Evolutionary conservation across 2,797 vertebrate species (phyloP).

Genomic region (Chromobotia macracanthus): DNA sequence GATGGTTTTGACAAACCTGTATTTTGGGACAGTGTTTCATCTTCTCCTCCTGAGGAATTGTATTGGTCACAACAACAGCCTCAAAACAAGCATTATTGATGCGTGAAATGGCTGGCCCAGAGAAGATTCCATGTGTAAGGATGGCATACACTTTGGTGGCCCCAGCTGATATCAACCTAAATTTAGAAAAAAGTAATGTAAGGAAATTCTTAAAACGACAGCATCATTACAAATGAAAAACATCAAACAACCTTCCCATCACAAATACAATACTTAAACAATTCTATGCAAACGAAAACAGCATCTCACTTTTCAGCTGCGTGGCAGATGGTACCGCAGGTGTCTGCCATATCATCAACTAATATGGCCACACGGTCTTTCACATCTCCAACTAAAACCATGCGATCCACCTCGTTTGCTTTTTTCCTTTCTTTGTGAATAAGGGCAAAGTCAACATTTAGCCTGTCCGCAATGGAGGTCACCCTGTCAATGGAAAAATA

Average conservation of each 20-base stretch:
- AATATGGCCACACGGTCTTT: slow-evolving; percentile 94
- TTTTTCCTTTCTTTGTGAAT: slow-evolving; percentile 99
- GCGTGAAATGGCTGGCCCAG: slow-evolving; percentile 93
- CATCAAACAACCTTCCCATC: background rate
- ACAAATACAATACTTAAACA: background rate
- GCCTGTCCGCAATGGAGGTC: slow-evolving; percentile 94
- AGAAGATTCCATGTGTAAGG: slow-evolving; percentile 96
- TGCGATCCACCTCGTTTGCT: slow-evolving; percentile 96
- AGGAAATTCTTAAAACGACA: background rate
- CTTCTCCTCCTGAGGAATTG: slow-evolving; percentile 98
- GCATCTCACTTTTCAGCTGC: slow-evolving; percentile 93
- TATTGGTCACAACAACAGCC: slow-evolving; percentile 97
- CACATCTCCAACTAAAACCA: slow-evolving; percentile 97
- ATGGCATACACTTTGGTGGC: slow-evolving; percentile 98
- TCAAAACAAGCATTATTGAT: slow-evolving; percentile 98
- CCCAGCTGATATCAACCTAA: slow-evolving; percentile 91
- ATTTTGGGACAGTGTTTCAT: slow-evolving; percentile 99
- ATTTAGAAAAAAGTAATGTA: background rate
- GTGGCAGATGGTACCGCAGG: slow-evolving; percentile 95
- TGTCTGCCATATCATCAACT: slow-evolving; percentile 98
- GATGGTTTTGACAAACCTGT: slow-evolving; percentile 78
- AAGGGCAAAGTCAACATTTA: slow-evolving; percentile 98
- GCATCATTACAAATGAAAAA: background rate
- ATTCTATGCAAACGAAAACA: background rate
- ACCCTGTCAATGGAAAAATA: slow-evolving; percentile 78